Evolutionary conservation across 2,797 vertebrate species (phyloP).

Genomic region (Etheostoma perlongum): DNA sequence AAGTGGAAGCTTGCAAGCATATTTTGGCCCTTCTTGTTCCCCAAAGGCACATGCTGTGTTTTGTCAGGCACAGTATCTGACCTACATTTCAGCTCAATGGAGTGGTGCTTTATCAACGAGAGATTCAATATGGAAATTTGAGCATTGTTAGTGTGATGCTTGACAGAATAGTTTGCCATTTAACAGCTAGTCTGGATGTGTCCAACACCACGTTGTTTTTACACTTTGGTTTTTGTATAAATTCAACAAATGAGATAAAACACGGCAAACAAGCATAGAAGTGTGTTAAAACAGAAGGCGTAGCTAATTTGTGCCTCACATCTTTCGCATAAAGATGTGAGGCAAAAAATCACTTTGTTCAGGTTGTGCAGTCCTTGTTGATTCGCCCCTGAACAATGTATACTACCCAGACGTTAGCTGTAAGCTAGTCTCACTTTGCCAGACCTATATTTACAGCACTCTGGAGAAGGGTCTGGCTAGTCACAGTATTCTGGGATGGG

Average conservation of each 20-base stretch:
- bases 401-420: not conserved
- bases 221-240: not conserved
- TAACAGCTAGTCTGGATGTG: not conserved
- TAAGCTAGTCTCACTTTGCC: not conserved
- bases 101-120: slow-evolving; percentile 21
- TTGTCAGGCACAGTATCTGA: slow-evolving; percentile 54
- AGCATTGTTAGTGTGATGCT: not conserved
- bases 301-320: not conserved
- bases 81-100: slow-evolving; percentile 63
- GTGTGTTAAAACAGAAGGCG: not conserved
- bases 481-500: no score
- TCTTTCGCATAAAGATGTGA: no score
- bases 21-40: slow-evolving; percentile 51
- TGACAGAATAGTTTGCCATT: not conserved
- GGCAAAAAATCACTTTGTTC: not conserved
- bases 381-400: not conserved
- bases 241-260: slow-evolving; percentile 3
- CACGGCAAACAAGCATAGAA: not conserved
- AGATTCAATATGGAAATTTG: slow-evolving; percentile 28
- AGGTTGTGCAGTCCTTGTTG: not conserved
- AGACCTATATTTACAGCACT: no score
- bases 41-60: slow-evolving; percentile 36
- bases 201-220: not conserved
- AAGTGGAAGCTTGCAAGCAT: slow-evolving; percentile 50
- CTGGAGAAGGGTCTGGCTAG: no score